phyloP scores from a whole-genome alignment of 2,888 invertebrate species.

The Trachelus stipa region DNA sequence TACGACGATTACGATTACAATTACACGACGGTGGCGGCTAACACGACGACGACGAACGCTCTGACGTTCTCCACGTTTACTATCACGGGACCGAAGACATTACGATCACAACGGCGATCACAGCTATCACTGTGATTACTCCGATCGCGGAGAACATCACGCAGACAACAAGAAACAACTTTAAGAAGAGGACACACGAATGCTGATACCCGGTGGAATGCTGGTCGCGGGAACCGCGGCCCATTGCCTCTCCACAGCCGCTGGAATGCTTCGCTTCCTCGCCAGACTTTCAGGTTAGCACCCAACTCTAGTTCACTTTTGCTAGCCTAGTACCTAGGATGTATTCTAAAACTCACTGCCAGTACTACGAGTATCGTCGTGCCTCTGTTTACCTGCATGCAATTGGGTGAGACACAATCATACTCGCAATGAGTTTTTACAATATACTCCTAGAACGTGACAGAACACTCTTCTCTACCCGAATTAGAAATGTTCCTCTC shows the following conservation, averaged over 20 bases:
- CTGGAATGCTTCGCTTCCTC: slow-evolving; percentile 68
- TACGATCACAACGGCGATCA: neutral
- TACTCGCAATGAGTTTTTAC: too few species aligned
- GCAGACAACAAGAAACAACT: neutral
- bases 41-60: neutral
- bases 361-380: too few species aligned
- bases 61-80: neutral
- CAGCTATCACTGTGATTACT: neutral
- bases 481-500: neutral
- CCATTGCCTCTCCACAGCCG: slow-evolving; percentile 53
- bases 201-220: slow-evolving; percentile 57
- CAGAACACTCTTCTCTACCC: neutral
- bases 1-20: neutral
- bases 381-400: too few species aligned
- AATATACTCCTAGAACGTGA: neutral
- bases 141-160: neutral
- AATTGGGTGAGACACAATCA: too few species aligned
- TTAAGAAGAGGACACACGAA: slow-evolving; percentile 33
- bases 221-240: slow-evolving; percentile 55
- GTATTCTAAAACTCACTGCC: too few species aligned
- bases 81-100: neutral
- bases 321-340: neutral
- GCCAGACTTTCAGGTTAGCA: slow-evolving; percentile 73
- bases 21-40: neutral
- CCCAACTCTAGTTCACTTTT: slow-evolving; percentile 20